These are phyloP conservation scores for Pampusana beccarii DNA, from an alignment of 2,113 vertebrate genomes.

Conservation along the genomic window DNA sequence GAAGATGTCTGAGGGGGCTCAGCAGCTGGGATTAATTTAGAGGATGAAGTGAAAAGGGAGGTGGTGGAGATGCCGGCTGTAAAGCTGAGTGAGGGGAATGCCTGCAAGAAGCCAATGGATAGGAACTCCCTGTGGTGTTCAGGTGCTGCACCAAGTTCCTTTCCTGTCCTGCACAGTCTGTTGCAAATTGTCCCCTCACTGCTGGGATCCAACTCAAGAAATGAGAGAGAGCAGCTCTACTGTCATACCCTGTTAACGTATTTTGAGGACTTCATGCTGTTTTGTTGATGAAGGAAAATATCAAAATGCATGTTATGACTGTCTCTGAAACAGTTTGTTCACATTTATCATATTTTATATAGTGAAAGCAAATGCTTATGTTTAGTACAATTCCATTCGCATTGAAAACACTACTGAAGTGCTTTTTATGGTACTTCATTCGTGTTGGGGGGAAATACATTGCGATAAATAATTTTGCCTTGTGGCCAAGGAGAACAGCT, in stretches of 20 bases:
- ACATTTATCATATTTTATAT: neutral
- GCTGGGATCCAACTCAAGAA: neutral
- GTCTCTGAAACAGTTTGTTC: neutral
- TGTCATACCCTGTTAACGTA: neutral
- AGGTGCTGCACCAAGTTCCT: neutral
- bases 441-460: neutral
- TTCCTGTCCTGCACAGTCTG: neutral
- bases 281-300: neutral
- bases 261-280: neutral
- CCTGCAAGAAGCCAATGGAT: neutral
- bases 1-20: neutral
- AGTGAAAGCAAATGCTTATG: neutral
- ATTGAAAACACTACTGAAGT: neutral
- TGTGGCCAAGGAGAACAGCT: neutral
- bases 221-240: neutral
- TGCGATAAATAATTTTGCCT: neutral
- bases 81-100: neutral
- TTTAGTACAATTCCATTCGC: neutral
- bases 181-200: neutral
- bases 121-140: neutral
- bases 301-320: neutral
- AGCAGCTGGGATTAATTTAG: neutral
- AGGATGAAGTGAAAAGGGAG: neutral
- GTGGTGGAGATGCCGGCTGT: fast-evolving
- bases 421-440: neutral